Evolutionary conservation across 2,797 vertebrate genomes (phyloP), one percentile per base, ranked within the genome.

Genomic region (Crypturellus tataupa): DNA sequence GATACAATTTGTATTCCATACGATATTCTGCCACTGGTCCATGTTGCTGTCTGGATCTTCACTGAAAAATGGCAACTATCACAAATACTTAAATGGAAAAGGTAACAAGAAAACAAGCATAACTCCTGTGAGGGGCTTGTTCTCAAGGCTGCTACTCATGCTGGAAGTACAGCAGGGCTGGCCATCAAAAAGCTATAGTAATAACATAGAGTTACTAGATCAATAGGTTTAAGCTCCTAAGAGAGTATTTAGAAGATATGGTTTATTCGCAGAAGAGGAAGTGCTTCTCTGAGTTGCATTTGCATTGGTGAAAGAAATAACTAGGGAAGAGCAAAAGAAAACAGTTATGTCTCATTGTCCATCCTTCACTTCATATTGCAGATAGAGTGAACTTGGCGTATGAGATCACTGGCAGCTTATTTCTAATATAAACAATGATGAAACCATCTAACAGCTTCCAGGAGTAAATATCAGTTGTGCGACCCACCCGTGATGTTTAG

Each of bases 241-340:
- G 55, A 84, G 82, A 37, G 18, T 69, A 91, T 76, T 79, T 90
- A 72, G 70, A 93, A 90, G 59, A 94, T 93, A 70, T 9, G 49
- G 67, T 51, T 86, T 40, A 59, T 79, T 84, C 72, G 64, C 58
- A 59, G 53, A 69, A 62, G 14, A 75, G 53, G 15, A 91, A 85
- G 33, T 85, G 58, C 76, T 89, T 89, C 58, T 64, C 72, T 89
- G 76, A 46, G 73, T 63, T 65, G 69, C 80, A 27, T 78, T 91
- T 67, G 64, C 20, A n/a, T 1, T 9, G 21, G 25, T 44, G 53
- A 33, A 24, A 80, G 69, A 67, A 80, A 75, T 31, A 73, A 27
- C 44, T 2, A 75, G 64, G 63, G 46, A 87, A 64, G 42, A 69
- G 24, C 49, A 88, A n/a, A 53, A 31, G 31, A 49, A 65, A 31